Evolutionary conservation across 35 echinoderm and acorn worm species (phyloP).

Genomic region (Anneissia japonica): DNA sequence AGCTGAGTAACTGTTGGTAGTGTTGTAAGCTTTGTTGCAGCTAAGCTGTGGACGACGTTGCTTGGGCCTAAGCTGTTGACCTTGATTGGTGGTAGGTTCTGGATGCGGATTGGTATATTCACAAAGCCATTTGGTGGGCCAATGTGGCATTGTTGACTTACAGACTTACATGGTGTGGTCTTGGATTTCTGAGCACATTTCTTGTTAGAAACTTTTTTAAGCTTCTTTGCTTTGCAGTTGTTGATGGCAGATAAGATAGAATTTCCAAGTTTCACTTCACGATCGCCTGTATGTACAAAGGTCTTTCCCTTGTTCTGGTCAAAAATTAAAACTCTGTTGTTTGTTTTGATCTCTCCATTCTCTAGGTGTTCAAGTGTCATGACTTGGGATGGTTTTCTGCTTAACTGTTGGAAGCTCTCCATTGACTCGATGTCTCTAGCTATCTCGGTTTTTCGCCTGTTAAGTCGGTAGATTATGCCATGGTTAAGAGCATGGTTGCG

Average conservation of each 20-base stretch:
- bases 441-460: background rate
- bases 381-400: background rate
- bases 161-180: background rate
- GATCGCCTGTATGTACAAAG: background rate
- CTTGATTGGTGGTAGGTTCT: background rate
- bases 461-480: constrained; percentile 1
- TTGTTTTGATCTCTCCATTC: background rate
- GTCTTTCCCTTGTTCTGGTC: background rate
- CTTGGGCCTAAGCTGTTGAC: background rate
- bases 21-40: background rate
- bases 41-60: background rate
- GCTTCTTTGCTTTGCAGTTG: background rate
- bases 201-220: no score
- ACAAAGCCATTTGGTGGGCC: background rate
- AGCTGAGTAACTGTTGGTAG: background rate
- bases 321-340: background rate
- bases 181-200: no score
- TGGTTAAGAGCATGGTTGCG: constrained; percentile 20
- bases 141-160: background rate
- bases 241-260: background rate
- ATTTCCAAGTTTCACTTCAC: background rate
- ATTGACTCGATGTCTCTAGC: background rate
- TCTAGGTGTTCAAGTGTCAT: background rate
- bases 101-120: background rate
- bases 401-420: background rate